Percentiles rank a stretch among this genome's conserved stretches.
Evolutionary conservation across 2,113 vertebrate genomes (phyloP).

Genomic region (Leucopsar rothschildi): DNA sequence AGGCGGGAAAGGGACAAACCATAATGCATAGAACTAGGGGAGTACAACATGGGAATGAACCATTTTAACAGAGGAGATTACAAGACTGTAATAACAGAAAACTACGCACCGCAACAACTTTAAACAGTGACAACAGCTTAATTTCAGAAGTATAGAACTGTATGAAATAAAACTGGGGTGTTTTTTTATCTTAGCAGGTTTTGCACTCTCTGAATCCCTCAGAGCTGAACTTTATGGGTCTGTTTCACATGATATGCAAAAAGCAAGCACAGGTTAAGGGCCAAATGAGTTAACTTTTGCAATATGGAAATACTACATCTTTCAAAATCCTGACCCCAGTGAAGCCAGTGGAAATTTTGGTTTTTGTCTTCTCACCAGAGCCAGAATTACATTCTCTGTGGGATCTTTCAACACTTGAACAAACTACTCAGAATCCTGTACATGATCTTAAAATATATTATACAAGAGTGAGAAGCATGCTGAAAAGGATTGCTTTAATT

Average conservation of each 20-base stretch:
- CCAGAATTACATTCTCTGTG: not conserved
- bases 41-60: too few species aligned
- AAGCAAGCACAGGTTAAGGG: not conserved
- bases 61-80: too few species aligned
- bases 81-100: too few species aligned
- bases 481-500: slow-evolving; percentile 12
- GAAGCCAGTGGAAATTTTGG: not conserved
- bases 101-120: not conserved
- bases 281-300: not conserved
- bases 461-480: not conserved
- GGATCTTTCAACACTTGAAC: not conserved
- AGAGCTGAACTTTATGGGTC: not conserved
- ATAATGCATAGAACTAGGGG: too few species aligned
- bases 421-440: not conserved
- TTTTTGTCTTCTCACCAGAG: not conserved
- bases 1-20: too few species aligned
- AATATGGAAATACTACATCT: not conserved
- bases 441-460: not conserved
- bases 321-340: not conserved
- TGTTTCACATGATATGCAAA: not conserved
- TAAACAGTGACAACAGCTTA: not conserved
- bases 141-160: not conserved
- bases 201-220: not conserved
- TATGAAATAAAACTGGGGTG: not conserved
- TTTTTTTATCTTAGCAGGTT: not conserved